Evolutionary conservation across 92 coral and sea anemone species (phyloP), one percentile per base, ranked within the genome.

Genomic region (Epizoanthus scotinus): DNA sequence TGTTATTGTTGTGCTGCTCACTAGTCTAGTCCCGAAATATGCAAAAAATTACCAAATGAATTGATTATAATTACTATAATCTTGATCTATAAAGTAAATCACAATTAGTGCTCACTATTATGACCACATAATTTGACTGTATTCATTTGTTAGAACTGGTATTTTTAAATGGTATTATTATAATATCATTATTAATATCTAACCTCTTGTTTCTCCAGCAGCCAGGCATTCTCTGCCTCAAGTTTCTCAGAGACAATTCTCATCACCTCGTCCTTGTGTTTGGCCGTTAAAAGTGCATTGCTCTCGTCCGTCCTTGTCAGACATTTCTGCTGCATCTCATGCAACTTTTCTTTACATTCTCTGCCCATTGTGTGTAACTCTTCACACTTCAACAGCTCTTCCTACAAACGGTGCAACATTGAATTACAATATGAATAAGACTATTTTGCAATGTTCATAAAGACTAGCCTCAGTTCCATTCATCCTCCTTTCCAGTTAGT

Each of bases 191-290:
- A 31, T 31, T 34, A 34, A 8, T 47, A 9, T 47, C 52, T 47
- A 67, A 92, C 97, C 94, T 90, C 86, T 61, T 92, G 85, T 82
- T 87, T 92, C 66, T 92, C 97, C 78, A 84, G 24, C 18, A 86
- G 84, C 93, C 91, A 89, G 62, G 71, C 69, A 63, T 92, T 92
- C 65, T 90, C 97, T 57, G 78, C 82, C 52, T 92, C 91, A 38
- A 92, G 97, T 85, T 92, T 92, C 52, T 92, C 94, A 40, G 97
- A 92, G 66, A 92, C 88, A 59, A 92, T 24, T 38, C 93, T 84
- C 90, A 89, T 89, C 53, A 92, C 85, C 89, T 92, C 97, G 2
- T 72, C 78, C 44, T 87, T 90, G 71, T 92, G 97, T 79, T 79
- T 87, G 21, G 91, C 79, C 22, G 97, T 82, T 22, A 92, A 57